These are phyloP conservation scores for Leptodactylus fuscus DNA, from an alignment of 2,113 vertebrate species.

Conservation along the genomic window DNA sequence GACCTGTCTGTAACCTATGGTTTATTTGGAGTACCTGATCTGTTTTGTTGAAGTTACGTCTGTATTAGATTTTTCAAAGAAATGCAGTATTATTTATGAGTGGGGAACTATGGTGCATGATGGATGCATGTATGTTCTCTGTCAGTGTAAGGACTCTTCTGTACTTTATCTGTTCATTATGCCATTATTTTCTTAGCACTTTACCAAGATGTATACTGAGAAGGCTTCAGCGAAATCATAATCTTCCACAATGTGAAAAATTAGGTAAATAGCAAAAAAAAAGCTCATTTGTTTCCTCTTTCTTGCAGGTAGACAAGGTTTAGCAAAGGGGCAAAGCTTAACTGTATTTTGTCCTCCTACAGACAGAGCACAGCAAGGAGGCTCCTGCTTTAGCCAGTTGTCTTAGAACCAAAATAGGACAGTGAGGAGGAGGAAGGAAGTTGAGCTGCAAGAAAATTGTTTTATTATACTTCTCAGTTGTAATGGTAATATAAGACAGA, in stretches of 20 bases:
- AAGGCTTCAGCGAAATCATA: background rate
- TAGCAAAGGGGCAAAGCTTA: too few relatives aligned
- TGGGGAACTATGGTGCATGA: constrained; percentile 18
- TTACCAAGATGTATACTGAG: background rate
- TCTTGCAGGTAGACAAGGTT: too few relatives aligned
- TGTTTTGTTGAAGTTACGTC: background rate
- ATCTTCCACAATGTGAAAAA: background rate
- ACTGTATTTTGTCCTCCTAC: too few relatives aligned
- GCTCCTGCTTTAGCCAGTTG: too few relatives aligned
- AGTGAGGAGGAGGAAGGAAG: too few relatives aligned
- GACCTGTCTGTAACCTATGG: background rate
- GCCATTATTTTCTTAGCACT: background rate
- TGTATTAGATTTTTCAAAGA: constrained; percentile 1
- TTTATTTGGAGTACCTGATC: background rate
- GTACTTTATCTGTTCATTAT: constrained; percentile 13
- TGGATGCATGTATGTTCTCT: constrained; percentile 48
- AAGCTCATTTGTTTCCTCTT: background rate
- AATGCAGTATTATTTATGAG: constrained; percentile 28
- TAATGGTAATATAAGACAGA: too few relatives aligned
- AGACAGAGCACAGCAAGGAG: too few relatives aligned
- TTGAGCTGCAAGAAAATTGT: too few relatives aligned
- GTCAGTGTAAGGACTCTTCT: constrained; percentile 12
- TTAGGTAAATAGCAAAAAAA: background rate
- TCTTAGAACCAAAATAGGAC: too few relatives aligned
- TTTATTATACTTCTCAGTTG: too few relatives aligned